Base-by-base conservation (phyloP, 2,888 invertebrate genomes). In the Dendrolimus pini region DNA sequence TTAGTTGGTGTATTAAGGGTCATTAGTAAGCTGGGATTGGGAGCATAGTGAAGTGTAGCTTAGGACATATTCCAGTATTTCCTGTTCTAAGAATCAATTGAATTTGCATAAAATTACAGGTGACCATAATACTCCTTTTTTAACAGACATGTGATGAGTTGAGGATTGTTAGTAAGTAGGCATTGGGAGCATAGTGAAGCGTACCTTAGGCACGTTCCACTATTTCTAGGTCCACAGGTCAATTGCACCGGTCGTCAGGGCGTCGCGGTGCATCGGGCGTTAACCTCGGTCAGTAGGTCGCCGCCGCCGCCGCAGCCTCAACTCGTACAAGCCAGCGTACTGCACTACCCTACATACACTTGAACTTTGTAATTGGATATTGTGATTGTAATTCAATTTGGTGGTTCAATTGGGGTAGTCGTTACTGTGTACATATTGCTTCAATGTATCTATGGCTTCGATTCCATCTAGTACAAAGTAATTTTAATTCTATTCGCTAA, bases 261-360 rank as follows among this genome's bases (percentile, higher is more conserved):
- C 68, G 66, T 70, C 60, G 60, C 66, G 77, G 74, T 80, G 86
- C 84, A 80, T 71, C 80, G 87, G 87, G 63, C 86, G 71, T 77
- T 66, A 84, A 83, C 84, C 87, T 78, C 85, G 88, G 86, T 87
- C 85, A 89, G 70, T 88, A 80, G 88, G 88, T 85, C 87, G 77
- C 66, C 75, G 77, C 77, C 74, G 80, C 78, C 72, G 72, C 74
- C 77, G 70, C 77, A 72, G 69, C 71, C 72, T 65, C 69, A 67
- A 41, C 55, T 18, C 68, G 72, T 70, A 69, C 75, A 47, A 47
- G 12, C 66, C 62, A 64, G 62, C 64, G 68, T 67, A 65, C 68
- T 67, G 62, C 76, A 68, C 70, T 67, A 66, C 68, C 62, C 71
- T 76, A 72, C 69, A 74, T 78, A 84, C 84, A 81, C 87, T 88